These are phyloP conservation scores for Leistus spinibarbis DNA, from an alignment of 2,888 invertebrate species.

Conservation along the genomic window DNA sequence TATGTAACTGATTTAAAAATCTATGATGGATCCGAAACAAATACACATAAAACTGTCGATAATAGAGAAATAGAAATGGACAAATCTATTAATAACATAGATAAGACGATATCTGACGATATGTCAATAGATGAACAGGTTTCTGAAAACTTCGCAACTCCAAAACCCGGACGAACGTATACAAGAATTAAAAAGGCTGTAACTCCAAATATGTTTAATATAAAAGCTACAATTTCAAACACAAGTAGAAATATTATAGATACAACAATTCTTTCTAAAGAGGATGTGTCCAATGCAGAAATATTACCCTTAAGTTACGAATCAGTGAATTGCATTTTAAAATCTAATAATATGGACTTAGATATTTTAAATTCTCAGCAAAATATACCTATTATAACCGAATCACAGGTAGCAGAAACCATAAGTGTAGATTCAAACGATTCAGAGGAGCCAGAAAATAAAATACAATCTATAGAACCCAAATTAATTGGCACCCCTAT, in stretches of 20 bases:
- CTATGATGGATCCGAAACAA: conserved; percentile 5
- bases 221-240: background rate
- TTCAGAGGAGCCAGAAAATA: background rate
- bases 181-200: background rate
- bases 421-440: background rate
- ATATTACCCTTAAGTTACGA: background rate
- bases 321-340: background rate
- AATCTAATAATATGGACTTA: background rate
- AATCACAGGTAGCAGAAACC: background rate
- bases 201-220: background rate
- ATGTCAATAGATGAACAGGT: background rate
- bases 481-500: too few relatives aligned
- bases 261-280: background rate
- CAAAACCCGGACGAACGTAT: background rate
- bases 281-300: background rate
- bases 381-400: background rate
- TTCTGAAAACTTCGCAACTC: background rate
- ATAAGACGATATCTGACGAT: background rate
- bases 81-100: background rate
- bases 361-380: background rate
- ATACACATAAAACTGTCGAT: background rate
- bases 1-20: conserved; percentile 28
- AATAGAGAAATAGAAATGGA: background rate
- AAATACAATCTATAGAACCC: background rate
- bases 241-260: background rate